These are phyloP conservation scores for Paraescarpia echinospica DNA, from an alignment of 1,140 invertebrate genomes.

Conservation along the genomic window DNA sequence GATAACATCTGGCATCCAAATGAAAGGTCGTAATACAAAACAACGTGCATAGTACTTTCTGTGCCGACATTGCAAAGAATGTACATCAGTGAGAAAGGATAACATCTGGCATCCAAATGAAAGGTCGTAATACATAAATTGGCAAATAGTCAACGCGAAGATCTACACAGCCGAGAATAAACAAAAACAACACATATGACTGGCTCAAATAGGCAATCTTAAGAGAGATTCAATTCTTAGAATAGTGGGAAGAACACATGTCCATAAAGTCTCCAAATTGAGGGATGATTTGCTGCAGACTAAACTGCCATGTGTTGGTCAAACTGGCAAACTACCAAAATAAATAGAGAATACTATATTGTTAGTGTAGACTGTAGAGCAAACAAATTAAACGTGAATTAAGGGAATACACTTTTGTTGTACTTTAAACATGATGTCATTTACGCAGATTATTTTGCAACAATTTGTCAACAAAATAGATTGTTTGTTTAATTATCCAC, in stretches of 20 bases:
- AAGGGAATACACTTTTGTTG: too few species aligned
- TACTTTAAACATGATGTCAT: too few species aligned
- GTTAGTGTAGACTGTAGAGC: too few species aligned
- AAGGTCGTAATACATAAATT: neutral
- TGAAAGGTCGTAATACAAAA: neutral
- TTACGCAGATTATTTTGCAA: too few species aligned
- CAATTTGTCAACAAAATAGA: neutral
- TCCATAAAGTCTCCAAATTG: neutral
- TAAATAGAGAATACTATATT: too few species aligned
- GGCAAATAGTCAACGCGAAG: neutral
- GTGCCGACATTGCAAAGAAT: neutral
- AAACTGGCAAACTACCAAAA: too few species aligned
- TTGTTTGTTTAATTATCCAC: neutral
- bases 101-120: neutral
- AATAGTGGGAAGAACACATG: neutral
- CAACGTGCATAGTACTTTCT: neutral
- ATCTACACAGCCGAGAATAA: neutral
- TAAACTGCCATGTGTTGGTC: neutral
- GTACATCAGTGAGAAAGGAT: neutral
- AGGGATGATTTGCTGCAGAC: neutral
- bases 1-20: neutral
- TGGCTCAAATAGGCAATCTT: neutral
- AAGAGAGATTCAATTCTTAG: neutral
- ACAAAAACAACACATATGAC: neutral
- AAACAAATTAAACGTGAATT: too few species aligned